Percentiles rank a stretch among this genome's conserved stretches.
These are phyloP conservation scores for Lepus europaeus DNA, from an alignment of 2,113 vertebrate species.

Conservation along the genomic window DNA sequence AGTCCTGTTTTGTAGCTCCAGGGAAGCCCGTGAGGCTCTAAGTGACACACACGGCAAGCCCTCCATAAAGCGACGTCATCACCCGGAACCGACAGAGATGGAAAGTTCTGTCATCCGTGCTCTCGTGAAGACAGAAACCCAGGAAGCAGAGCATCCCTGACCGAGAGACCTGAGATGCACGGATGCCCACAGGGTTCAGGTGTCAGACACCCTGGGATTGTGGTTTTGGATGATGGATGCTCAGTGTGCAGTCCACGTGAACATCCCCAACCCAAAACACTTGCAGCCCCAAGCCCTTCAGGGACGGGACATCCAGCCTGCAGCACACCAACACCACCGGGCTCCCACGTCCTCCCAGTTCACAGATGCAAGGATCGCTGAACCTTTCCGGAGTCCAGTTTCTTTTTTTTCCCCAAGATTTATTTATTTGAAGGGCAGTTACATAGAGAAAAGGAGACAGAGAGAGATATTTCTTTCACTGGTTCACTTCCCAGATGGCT, in stretches of 20 bases:
- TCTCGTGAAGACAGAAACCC: neutral
- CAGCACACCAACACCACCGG: too few relatives aligned
- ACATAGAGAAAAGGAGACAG: too few relatives aligned
- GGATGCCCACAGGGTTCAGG: neutral
- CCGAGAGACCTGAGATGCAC: too few relatives aligned
- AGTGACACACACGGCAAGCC: neutral
- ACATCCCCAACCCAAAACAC: neutral
- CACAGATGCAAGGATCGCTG: too few relatives aligned
- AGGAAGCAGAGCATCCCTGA: too few relatives aligned
- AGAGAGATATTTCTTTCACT: too few relatives aligned
- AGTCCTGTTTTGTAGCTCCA: neutral
- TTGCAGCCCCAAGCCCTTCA: neutral
- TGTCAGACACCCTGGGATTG: neutral
- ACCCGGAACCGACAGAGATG: fast-evolving
- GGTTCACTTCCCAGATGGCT: too few relatives aligned
- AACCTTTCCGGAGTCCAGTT: too few relatives aligned
- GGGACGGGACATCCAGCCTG: neutral
- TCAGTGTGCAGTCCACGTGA: neutral
- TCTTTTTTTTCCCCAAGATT: too few relatives aligned
- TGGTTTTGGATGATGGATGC: neutral
- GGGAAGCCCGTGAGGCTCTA: neutral
- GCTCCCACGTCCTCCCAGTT: too few relatives aligned
- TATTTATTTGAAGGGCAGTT: too few relatives aligned
- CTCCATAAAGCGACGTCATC: neutral
- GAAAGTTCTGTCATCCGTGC: neutral